phyloP scores from a whole-genome alignment of 2,113 vertebrate genomes.

The Calidris pygmaea region DNA sequence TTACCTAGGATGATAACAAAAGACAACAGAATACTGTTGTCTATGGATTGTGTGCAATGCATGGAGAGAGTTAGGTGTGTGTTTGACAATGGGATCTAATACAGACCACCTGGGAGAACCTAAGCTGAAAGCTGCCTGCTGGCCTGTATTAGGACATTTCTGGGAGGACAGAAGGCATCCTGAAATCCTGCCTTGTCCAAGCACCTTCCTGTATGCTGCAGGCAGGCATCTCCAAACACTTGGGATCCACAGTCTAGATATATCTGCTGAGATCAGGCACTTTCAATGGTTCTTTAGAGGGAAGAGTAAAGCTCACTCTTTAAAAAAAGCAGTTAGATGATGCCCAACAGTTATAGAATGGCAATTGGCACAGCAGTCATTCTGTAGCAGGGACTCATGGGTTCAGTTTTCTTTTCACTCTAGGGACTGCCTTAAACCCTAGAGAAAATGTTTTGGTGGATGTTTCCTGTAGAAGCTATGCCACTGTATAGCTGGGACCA shows the following conservation, averaged over 20 bases:
- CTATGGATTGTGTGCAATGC: not conserved
- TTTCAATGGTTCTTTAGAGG: not conserved
- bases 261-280: not conserved
- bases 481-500: not conserved
- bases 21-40: not conserved
- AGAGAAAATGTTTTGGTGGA: not conserved
- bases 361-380: not conserved
- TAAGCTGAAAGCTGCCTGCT: not conserved
- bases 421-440: not conserved
- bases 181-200: not conserved
- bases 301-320: not conserved
- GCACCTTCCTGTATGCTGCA: not conserved
- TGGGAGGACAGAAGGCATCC: not conserved
- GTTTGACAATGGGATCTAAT: not conserved
- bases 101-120: not conserved
- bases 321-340: not conserved
- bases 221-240: not conserved
- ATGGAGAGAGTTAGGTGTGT: not conserved
- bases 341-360: not conserved
- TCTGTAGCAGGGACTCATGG: not conserved
- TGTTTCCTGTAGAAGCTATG: not conserved
- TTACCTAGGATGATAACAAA: not conserved
- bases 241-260: not conserved
- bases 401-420: not conserved
- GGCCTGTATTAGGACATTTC: not conserved